A percentile compares a stretch with the other conserved stretches of the same genome.
phyloP scores from a whole-genome alignment of 2,888 invertebrate species.

The Toxonevra muliebris region DNA sequence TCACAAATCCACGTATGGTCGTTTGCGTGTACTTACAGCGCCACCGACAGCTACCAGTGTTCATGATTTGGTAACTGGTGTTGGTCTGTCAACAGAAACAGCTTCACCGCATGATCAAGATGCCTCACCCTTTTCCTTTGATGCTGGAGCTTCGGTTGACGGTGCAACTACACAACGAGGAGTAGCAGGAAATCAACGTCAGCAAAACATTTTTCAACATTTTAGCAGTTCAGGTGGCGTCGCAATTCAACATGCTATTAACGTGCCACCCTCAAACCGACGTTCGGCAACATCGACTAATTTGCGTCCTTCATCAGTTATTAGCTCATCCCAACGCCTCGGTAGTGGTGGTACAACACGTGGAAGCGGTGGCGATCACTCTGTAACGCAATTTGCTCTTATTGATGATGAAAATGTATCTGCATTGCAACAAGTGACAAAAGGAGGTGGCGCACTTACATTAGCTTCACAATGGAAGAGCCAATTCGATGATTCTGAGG shows the following conservation, averaged over 20 bases:
- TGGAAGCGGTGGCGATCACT: constrained; percentile 75
- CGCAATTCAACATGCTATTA: constrained; percentile 12
- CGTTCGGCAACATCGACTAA: constrained; percentile 58
- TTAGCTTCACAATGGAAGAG: constrained; percentile 95
- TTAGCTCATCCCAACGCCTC: constrained; percentile 40
- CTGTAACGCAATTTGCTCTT: constrained; percentile 88
- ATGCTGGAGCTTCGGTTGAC: constrained; percentile 37
- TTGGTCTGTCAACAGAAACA: constrained; percentile 47
- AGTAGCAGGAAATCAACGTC: constrained; percentile 16
- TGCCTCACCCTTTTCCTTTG: constrained; percentile 51
- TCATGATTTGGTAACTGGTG: constrained; percentile 49
- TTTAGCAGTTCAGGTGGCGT: too few species aligned
- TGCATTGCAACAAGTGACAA: constrained; percentile 86
- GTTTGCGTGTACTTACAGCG: constrained; percentile 76
- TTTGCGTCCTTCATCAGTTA: constrained; percentile 52
- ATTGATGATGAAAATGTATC: constrained; percentile 94
- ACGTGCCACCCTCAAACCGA: constrained; percentile 49
- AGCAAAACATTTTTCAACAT: constrained; percentile 27
- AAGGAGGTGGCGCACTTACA: constrained; percentile 88
- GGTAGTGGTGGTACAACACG: constrained; percentile 30
- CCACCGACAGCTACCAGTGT: constrained; percentile 69
- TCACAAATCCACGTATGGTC: constrained; percentile 74
- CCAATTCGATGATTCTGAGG: constrained; percentile 95
- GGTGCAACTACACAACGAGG: constrained; percentile 18
- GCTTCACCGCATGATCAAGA: constrained; percentile 50